These are phyloP conservation scores for Octodon degus DNA, from an alignment of 2,113 vertebrate species.

Conservation along the genomic window DNA sequence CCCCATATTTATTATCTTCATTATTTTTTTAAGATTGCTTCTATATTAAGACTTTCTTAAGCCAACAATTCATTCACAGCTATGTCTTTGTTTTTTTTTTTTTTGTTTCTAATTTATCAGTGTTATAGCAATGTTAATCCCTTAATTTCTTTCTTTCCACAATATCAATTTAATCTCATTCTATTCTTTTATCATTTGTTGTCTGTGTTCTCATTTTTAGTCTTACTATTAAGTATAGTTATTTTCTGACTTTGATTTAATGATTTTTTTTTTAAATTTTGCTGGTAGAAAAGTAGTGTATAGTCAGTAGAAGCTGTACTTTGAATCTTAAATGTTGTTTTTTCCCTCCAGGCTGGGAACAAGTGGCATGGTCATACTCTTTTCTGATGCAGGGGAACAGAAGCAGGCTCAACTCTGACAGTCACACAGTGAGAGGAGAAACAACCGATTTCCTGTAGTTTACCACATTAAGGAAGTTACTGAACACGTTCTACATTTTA, in stretches of 20 bases:
- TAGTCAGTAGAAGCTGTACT: neutral
- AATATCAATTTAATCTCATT: neutral
- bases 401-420: neutral
- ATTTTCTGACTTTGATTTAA: neutral
- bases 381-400: neutral
- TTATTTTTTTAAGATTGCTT: neutral
- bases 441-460: fast-evolving
- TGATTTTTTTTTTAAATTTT: neutral
- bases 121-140: neutral
- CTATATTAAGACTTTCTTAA: neutral
- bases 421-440: neutral
- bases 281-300: neutral
- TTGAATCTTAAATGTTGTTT: neutral
- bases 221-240: neutral
- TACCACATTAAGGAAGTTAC: neutral
- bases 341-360: neutral
- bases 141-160: neutral
- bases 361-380: neutral
- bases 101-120: constrained; percentile 17
- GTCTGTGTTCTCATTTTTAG: neutral
- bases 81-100: neutral
- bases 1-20: neutral
- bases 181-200: neutral
- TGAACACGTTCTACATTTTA: neutral
- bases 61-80: neutral